Evolutionary conservation across 2,888 invertebrate species (phyloP), one percentile per base, ranked within the genome.

Genomic region (Melanostoma scalare): DNA sequence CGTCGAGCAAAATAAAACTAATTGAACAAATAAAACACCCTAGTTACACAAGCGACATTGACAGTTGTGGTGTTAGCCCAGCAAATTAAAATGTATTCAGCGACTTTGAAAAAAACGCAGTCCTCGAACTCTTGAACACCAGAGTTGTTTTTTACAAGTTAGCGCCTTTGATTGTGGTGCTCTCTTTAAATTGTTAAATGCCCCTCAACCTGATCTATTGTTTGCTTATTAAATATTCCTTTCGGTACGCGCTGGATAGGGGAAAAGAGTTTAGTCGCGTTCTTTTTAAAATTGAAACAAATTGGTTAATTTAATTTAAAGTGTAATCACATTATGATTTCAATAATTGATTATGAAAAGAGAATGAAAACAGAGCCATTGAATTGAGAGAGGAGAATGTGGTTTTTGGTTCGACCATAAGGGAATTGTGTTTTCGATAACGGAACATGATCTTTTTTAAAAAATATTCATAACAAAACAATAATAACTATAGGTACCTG

Each of bases 301-400:
- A 63, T 63, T 63, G 63, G 73, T 55, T 73, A 46, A 73, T 67
- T 67, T 58, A 38, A 67, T 68, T 75, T 53, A 36, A 68, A 35
- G 50, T 31, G 38, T 50, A n/a, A 63, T 63, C 40, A 50, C 50
- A 38, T 63, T 63, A 63, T 63, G 31, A 61, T 63, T 61, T 63
- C 2, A 35, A 46, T 46, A 46, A 61, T 36, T 8, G 9, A 44
- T 60, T 33, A 9, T 38, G 3, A 33, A 9, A 35, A 35, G 38
- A 31, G 38, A n/a, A 38, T 42, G 6, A 1, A 4, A 52, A 38
- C 5, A 44, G 53, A 46, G 30, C 8, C 9, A 31, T 46, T 55
- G 20, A 1, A 69, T 56, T 44, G 10, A 5, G n/a, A 2, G 10
- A 10, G 31, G 30, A 50, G 6, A 8, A 50, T 42, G 42, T 60